phyloP scores from a whole-genome alignment of 2,797 vertebrate species.

The Phrynocephalus vlangalii region DNA sequence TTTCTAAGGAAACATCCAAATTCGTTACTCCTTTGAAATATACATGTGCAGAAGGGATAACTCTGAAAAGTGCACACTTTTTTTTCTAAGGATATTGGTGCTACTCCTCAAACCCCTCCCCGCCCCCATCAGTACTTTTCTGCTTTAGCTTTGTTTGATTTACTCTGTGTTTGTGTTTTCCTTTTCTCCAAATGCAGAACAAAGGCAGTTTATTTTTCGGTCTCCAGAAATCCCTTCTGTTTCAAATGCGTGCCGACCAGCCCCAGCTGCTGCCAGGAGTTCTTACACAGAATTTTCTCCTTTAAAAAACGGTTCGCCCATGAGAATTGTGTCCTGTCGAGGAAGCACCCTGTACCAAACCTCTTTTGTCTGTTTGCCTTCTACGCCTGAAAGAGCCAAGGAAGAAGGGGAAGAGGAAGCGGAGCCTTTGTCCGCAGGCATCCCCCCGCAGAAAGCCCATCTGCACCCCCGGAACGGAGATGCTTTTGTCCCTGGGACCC shows the following conservation, averaged over 20 bases:
- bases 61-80: background rate
- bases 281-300: conserved; percentile 94
- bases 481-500: conserved; percentile 44
- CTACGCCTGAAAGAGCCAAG: conserved; percentile 79
- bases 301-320: conserved; percentile 87
- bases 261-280: conserved; percentile 79
- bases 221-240: conserved; percentile 82
- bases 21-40: background rate
- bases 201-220: conserved; percentile 79
- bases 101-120: too few species aligned
- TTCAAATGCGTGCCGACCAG: conserved; percentile 73
- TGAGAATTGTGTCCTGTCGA: conserved; percentile 78
- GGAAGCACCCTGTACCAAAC: conserved; percentile 72
- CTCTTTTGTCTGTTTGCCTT: conserved; percentile 81
- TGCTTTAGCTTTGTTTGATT: background rate
- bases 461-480: conserved; percentile 43
- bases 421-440: conserved; percentile 62
- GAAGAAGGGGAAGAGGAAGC: conserved; percentile 81
- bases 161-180: background rate
- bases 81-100: too few species aligned
- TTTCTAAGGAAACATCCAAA: background rate
- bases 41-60: background rate
- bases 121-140: background rate
- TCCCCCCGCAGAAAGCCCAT: conserved; percentile 55
- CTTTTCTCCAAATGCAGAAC: conserved; percentile 76